Evolutionary conservation across 1,140 invertebrate species (phyloP), one percentile per base, ranked within the genome.

Genomic region (Drosophila sp.): DNA sequence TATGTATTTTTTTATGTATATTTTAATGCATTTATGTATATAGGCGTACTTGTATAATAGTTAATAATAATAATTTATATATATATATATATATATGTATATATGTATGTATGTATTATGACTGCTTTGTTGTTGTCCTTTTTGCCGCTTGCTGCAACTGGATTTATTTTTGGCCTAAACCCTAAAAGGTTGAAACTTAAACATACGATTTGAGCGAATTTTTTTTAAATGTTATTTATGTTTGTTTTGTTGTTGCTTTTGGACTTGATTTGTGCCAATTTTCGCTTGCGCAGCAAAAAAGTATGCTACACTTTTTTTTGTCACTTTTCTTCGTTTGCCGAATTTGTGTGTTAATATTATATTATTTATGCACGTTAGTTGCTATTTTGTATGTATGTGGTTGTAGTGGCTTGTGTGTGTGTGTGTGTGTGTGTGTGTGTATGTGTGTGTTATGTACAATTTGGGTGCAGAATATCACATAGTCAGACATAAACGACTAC

Each of bases 401-500:
- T 40, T 40, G 11, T 27, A 41, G 18, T 50, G 7, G 29, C 7
- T 9, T 40, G 32, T 50, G 21, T 13, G 29, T 40, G 1, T 41
- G 34, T 62, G 11, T 36, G n/a, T 14, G 9, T 45, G 48, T 29
- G 41, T 66, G 43, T 74, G 57, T 75, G 43, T 82, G 36, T 72
- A 63, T 67, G 32, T 71, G n/a, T 65, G 11, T 64, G 18, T 50
- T 70, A 69, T 72, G 70, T 57, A 74, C 65, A 83, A 77, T 75
- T 86, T 77, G 57, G 84, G 66, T 78, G 90, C 81, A 61, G 90
- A 77, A 64, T 90, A 86, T 75, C 82, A 89, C 67, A 91, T 72
- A 75, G 90, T 91, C 80, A 87, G 83, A 89, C 83, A 82, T 90
- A 87, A 72, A 91, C 79, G 69, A 84, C 73, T 79, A 87, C 76